Evolutionary conservation across 2,113 vertebrate genomes (phyloP).

Genomic region (Rhabdomys dilectus): DNA sequence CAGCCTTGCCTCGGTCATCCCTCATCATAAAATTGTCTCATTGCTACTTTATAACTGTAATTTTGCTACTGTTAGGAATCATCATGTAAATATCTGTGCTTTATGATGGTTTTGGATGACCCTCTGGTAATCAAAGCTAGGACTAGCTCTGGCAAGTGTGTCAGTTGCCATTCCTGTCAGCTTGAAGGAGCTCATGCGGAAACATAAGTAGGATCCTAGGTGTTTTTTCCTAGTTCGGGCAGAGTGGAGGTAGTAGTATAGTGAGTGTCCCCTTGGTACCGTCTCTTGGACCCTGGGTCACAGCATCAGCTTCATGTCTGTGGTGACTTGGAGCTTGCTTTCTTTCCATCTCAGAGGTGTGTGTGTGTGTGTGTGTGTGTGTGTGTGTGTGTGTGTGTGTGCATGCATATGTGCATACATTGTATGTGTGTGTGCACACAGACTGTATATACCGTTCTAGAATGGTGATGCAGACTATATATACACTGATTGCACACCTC

Average conservation of each 20-base stretch:
- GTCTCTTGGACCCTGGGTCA: not conserved
- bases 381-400: not conserved
- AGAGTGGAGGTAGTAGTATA: not conserved
- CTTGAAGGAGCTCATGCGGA: not conserved
- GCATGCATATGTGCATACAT: fast-evolving
- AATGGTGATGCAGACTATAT: not conserved
- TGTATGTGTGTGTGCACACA: not conserved
- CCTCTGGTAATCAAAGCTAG: not conserved
- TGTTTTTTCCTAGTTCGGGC: not conserved
- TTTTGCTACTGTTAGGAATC: not conserved
- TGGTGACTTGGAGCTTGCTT: not conserved
- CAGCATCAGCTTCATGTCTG: not conserved
- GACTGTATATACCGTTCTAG: not conserved
- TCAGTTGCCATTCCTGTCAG: not conserved
- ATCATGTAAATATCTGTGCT: not conserved
- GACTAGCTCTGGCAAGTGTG: not conserved
- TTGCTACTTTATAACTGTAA: not conserved
- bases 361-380: not conserved
- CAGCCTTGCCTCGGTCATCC: not conserved
- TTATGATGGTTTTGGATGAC: not conserved
- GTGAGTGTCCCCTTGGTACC: not conserved
- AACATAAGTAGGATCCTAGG: not conserved
- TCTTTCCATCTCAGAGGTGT: not conserved
- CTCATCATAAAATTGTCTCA: not conserved
- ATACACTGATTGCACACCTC: not conserved